A percentile compares a stretch with the other conserved stretches of the same genome.
Evolutionary conservation across 2,888 invertebrate species (phyloP).

Genomic region (Eupithecia dodoneata): DNA sequence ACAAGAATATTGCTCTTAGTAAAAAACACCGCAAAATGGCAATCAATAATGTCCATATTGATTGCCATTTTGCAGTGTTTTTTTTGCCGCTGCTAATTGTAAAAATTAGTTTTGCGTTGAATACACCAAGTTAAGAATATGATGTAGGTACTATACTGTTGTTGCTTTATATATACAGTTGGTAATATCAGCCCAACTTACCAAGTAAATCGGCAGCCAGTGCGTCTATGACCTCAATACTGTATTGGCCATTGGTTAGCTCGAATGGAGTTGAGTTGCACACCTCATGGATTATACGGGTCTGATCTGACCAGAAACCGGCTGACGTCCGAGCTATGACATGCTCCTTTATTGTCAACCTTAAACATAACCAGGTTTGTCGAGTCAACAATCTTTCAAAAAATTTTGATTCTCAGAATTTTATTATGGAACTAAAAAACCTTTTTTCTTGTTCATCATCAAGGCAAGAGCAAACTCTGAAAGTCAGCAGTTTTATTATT

Average conservation of each 20-base stretch:
- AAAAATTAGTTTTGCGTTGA: background rate
- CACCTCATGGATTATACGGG: slow-evolving; percentile 90
- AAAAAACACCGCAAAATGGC: too few species aligned
- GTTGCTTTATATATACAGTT: background rate
- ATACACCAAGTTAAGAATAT: background rate
- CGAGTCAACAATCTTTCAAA: too few species aligned
- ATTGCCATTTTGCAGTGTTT: background rate
- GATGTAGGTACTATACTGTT: background rate
- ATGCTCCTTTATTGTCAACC: slow-evolving; percentile 91
- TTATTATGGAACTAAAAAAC: too few species aligned
- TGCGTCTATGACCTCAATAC: slow-evolving; percentile 90
- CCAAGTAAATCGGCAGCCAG: slow-evolving; percentile 88
- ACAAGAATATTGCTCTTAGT: background rate
- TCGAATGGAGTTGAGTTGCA: slow-evolving; percentile 92
- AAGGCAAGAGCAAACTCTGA: too few species aligned
- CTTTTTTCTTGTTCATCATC: too few species aligned
- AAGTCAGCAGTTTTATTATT: too few species aligned
- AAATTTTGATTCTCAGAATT: too few species aligned
- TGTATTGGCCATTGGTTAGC: slow-evolving; percentile 84
- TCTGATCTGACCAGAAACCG: slow-evolving; percentile 94
- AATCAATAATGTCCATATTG: too few species aligned
- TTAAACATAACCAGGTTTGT: slow-evolving; percentile 37
- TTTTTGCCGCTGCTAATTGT: background rate
- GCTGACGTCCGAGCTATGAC: slow-evolving; percentile 91
- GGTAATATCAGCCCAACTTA: slow-evolving; percentile 47